Evolutionary conservation across 2,113 vertebrate genomes (phyloP), one percentile per base, ranked within the genome.

Genomic region (Fukomys damarensis): DNA sequence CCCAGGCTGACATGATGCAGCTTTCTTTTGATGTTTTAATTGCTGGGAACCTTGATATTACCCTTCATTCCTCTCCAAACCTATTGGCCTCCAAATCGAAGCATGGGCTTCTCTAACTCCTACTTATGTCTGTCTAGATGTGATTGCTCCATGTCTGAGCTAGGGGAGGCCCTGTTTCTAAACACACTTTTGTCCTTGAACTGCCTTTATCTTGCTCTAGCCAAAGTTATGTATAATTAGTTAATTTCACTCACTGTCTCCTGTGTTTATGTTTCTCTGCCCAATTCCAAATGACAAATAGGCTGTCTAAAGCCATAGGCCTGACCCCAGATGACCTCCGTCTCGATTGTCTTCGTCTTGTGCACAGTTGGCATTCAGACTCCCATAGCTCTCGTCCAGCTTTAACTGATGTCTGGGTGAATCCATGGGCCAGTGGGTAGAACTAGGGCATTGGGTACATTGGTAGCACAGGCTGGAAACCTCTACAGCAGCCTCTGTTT

Each of bases 321-420:
- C 52, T 98, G 98, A 98, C 97, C 97, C 81, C 91, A 93, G n/a
- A 46, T 97, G 97, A 97, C 96, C 97, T 97, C 65, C 63, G 0
- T 0, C 92, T 96, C 98, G 91, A 98, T 95, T 97, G 91, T 91
- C 98, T 97, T 92, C 96, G 91, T 96, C 81, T 79, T 30, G 2
- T 84, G 96, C 4, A 7, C 7, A 86, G 56, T 97, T 96, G 98
- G 93, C 97, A 63, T 96, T 91, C 85, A 95, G 86, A 97, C 84
- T 98, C 96, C 79, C 89, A 96, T 16, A 70, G 83, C 82, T 92
- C 96, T 96, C 72, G 70, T 89, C 94, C 65, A 89, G 86, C 80
- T 87, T 84, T 98, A 98, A 98, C 96, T 98, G 93, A 98, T 98
- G 98, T 97, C 92, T 63, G 76, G 98, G 97, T 97, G 96, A 98